phyloP scores from a whole-genome alignment of 2,797 vertebrate genomes.

The Telmatherina bonti region DNA sequence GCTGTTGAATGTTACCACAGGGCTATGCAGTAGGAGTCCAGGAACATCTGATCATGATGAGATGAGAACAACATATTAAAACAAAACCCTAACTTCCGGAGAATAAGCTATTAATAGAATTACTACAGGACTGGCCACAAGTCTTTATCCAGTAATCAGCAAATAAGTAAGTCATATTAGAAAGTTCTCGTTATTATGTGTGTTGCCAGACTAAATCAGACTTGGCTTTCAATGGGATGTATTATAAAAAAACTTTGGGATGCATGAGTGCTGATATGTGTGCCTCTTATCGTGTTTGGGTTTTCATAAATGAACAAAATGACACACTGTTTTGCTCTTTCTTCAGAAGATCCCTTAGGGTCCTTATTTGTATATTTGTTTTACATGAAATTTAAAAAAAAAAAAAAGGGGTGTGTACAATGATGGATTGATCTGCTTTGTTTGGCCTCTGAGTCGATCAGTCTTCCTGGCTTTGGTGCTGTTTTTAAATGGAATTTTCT shows the following conservation, averaged over 20 bases:
- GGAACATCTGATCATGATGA: not conserved
- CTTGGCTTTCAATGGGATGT: not conserved
- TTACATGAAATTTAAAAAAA: constrained; percentile 46
- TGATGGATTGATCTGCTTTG: constrained; percentile 83
- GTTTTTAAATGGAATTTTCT: constrained; percentile 71
- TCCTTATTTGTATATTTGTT: constrained; percentile 31
- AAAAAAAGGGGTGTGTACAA: constrained; percentile 67
- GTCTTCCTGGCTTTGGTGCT: constrained; percentile 73
- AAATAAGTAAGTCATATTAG: not conserved
- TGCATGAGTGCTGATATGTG: constrained; percentile 24
- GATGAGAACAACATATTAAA: not conserved
- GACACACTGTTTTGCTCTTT: not conserved
- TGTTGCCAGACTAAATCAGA: not conserved
- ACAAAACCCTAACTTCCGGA: too few relatives aligned
- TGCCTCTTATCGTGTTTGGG: constrained; percentile 17
- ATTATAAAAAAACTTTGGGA: not conserved
- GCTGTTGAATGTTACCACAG: too few relatives aligned
- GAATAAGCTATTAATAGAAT: not conserved
- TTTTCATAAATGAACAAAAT: constrained; percentile 33
- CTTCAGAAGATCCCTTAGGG: constrained; percentile 33
- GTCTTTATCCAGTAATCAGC: too few relatives aligned
- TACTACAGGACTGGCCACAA: not conserved
- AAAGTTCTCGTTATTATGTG: not conserved
- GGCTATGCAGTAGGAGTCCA: not conserved
- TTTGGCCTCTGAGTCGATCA: constrained; percentile 77